Conservation (phyloP, 2,888 invertebrate genomes). For the Hipparchia semele region DNA sequence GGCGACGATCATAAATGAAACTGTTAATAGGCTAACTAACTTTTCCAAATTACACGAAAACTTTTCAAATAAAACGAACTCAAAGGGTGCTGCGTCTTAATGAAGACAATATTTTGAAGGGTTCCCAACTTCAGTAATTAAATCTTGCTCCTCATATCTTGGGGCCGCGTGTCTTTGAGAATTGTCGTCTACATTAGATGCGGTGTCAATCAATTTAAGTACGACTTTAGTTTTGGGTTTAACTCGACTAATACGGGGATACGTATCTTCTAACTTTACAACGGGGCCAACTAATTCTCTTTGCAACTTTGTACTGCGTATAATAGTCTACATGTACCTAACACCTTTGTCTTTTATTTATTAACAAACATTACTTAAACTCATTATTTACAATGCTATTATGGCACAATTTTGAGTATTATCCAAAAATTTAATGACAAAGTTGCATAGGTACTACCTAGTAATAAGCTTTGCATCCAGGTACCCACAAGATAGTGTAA, state of each 20-base stretch:
- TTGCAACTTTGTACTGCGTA: conserved; percentile 14
- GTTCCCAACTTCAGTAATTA: conserved; percentile 69
- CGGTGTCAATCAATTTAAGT: conserved; percentile 58
- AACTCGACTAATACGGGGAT: not conserved
- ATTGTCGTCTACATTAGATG: conserved; percentile 60
- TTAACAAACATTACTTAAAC: not conserved
- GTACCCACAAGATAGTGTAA: too few species aligned
- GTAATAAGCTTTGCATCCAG: too few species aligned
- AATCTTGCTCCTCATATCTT: conserved; percentile 65
- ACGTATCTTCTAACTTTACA: too few species aligned
- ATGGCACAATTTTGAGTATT: too few species aligned
- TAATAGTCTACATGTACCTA: not conserved
- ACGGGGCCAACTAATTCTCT: conserved; percentile 20
- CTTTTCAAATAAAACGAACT: conserved; percentile 78
- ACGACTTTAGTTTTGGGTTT: conserved; percentile 38
- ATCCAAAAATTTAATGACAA: too few species aligned
- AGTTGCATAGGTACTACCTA: too few species aligned
- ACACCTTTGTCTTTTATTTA: not conserved
- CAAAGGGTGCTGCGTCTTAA: conserved; percentile 69
- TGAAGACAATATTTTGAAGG: conserved; percentile 77
- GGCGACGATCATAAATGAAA: conserved; percentile 53
- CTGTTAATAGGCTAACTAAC: conserved; percentile 71
- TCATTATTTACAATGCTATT: too few species aligned
- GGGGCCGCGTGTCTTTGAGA: conserved; percentile 50
- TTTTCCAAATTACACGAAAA: conserved; percentile 71